phyloP scores from a whole-genome alignment of 2,113 vertebrate species.

The Chiloscyllium plagiosum region DNA sequence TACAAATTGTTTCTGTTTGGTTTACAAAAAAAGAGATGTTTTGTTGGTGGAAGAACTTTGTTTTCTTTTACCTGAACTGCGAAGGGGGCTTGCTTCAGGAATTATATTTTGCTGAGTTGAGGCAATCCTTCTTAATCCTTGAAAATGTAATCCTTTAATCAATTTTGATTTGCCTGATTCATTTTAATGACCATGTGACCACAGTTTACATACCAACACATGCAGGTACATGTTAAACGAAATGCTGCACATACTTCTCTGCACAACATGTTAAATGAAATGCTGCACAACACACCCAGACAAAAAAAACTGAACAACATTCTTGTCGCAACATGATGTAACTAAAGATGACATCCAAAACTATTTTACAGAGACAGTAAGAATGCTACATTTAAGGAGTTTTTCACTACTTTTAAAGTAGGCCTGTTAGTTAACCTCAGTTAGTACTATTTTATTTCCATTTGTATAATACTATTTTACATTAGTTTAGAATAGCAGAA shows the following conservation, averaged over 20 bases:
- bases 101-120: neutral
- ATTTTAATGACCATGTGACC: neutral
- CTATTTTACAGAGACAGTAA: neutral
- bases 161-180: neutral
- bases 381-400: neutral
- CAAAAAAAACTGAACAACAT: neutral
- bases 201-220: neutral
- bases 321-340: neutral
- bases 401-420: neutral
- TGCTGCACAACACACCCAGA: neutral
- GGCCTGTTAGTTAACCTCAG: neutral
- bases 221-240: neutral
- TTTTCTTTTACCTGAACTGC: neutral
- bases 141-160: neutral
- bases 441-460: neutral
- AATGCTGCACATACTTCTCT: constrained; percentile 12
- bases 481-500: neutral
- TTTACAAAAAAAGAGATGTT: neutral
- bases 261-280: neutral
- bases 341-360: neutral
- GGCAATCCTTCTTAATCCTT: neutral
- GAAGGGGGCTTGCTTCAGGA: neutral
- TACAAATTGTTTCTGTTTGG: neutral
- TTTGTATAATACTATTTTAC: neutral
- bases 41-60: neutral